Evolutionary conservation across 1,140 invertebrate genomes (phyloP), one percentile per base, ranked within the genome.

Genomic region (Meloidogyne hapla): DNA sequence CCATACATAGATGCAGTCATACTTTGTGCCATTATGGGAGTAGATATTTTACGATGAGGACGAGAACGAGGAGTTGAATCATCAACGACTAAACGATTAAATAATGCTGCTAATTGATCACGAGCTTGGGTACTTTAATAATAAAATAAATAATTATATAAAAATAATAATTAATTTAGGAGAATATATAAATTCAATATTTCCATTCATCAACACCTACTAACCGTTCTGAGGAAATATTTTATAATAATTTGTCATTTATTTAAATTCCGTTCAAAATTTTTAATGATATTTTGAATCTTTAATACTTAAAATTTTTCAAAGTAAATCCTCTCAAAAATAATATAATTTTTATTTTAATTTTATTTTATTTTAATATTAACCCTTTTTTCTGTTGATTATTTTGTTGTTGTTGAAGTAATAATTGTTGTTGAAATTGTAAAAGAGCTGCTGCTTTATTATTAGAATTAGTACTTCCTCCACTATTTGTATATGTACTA

Each of bases 341-440:
- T n/a, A n/a, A 33, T 8, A 4, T 6, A 33, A 4, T 33, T 33
- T 33, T 33, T 8, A 33, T 33, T 33, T 33, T 33, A 4, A 6
- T 33, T 6, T 33, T 6, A 33, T 6, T 6, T 56, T 56, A 56
- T 56, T 56, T n/a, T n/a, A n/a, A n/a, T 18, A n/a, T 56, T n/a
- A 6, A n/a, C n/a, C 12, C n/a, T n/a, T 56, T 48, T 18, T 48
- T 48, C 15, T 48, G 45, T n/a, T 48, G 13, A 48, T 18, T 56
- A 56, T 56, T 42, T 42, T 13, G 40, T 42, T 42, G 40, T n/a
- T 56, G 18, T 56, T 56, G 18, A 56, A 56, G 3, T 56, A 56
- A 56, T 56, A 56, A 56, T 56, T 56, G 48, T n/a, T 56, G 48
- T 56, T 56, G 48, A 56, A 56, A 56, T 56, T 56, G 48, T 56